These are phyloP conservation scores for Pocillopora damicornis DNA, from an alignment of 64 coral and sea anemone species.

Conservation along the genomic window DNA sequence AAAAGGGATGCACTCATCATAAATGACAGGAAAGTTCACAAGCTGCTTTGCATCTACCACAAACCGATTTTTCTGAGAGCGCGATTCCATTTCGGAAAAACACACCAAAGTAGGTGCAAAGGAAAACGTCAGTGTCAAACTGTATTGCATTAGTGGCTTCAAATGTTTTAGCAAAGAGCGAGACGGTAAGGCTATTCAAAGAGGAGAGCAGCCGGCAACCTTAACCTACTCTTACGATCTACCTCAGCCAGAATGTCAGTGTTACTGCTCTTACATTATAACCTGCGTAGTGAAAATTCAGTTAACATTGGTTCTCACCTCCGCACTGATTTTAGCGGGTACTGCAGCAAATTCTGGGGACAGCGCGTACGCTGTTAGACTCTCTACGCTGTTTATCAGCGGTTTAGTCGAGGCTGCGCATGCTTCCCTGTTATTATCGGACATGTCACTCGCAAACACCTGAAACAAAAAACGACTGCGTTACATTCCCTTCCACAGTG, in stretches of 20 bases:
- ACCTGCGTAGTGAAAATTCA: not conserved
- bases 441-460: conserved; percentile 70
- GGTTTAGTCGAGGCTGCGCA: conserved; percentile 80
- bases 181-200: too few relatives aligned
- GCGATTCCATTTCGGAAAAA: too few relatives aligned
- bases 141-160: too few relatives aligned
- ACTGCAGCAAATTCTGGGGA: conserved; percentile 97
- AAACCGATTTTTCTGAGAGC: too few relatives aligned
- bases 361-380: conserved; percentile 84
- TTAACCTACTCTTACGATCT: too few relatives aligned
- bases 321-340: conserved; percentile 91
- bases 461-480: not conserved
- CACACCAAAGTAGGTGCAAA: too few relatives aligned
- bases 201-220: too few relatives aligned
- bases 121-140: too few relatives aligned
- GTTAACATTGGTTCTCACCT: conserved; percentile 15
- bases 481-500: not conserved
- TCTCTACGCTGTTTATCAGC: conserved; percentile 81
- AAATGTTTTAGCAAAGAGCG: too few relatives aligned
- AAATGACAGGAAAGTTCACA: not conserved
- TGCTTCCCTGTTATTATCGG: conserved; percentile 59
- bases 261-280: not conserved
- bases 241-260: too few relatives aligned
- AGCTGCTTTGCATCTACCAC: not conserved
- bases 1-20: not conserved